Conservation (phyloP, 2,797 vertebrate genomes). For the Ficedula albicollis region DNA sequence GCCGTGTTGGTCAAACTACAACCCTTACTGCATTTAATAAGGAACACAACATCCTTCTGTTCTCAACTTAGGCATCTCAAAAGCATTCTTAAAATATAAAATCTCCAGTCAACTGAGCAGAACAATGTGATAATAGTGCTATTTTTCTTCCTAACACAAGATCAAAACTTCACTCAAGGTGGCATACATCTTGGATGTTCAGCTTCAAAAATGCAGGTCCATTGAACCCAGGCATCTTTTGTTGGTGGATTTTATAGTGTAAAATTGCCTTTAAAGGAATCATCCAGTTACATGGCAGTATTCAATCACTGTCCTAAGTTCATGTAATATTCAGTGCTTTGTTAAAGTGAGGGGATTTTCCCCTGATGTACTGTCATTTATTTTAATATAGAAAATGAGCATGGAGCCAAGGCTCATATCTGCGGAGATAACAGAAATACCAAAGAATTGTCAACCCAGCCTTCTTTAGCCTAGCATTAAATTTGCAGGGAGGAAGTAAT, state of each 20-base stretch:
- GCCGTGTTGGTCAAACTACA: neutral
- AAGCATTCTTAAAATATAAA: constrained; percentile 35
- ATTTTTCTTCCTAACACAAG: constrained; percentile 33
- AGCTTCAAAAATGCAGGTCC: constrained; percentile 2
- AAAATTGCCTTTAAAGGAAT: constrained; percentile 14
- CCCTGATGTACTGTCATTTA: neutral
- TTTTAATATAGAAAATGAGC: neutral
- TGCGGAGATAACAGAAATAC: neutral
- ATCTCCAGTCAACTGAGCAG: neutral
- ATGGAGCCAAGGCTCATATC: neutral
- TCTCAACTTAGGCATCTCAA: constrained; percentile 8
- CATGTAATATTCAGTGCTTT: neutral
- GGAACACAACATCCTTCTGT: neutral
- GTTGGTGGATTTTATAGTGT: constrained; percentile 18
- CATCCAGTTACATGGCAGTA: neutral
- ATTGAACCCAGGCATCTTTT: neutral
- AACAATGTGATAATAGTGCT: constrained; percentile 40
- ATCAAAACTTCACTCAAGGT: constrained; percentile 44
- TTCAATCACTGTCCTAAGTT: neutral
- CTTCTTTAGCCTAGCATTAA: neutral
- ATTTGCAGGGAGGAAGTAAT: neutral
- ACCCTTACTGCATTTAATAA: constrained; percentile 35
- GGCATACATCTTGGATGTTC: constrained; percentile 2
- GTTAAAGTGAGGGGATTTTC: neutral
- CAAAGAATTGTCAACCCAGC: neutral